phyloP scores from a whole-genome alignment of 2,113 vertebrate species.

The Paradisaea rubra region DNA sequence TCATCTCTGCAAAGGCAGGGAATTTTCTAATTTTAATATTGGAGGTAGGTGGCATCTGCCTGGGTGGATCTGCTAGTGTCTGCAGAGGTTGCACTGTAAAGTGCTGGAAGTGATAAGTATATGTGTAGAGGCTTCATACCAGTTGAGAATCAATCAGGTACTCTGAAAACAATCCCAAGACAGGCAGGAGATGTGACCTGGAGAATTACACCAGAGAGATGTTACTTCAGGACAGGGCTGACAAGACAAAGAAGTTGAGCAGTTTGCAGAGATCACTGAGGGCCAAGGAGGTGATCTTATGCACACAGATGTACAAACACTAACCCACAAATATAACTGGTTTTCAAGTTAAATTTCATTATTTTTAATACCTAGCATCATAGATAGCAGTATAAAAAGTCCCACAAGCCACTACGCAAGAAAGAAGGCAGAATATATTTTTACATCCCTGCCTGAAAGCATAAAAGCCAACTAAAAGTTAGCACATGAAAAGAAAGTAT shows the following conservation, averaged over 20 bases:
- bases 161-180: neutral
- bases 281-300: neutral
- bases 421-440: neutral
- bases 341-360: neutral
- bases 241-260: neutral
- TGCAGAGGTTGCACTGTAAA: neutral
- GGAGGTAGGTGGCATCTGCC: neutral
- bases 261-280: neutral
- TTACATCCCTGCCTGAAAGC: neutral
- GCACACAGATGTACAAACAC: neutral
- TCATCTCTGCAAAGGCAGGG: neutral
- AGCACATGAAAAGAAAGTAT: neutral
- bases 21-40: neutral
- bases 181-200: neutral
- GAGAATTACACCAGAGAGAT: neutral
- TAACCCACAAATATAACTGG: neutral
- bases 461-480: neutral
- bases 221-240: neutral
- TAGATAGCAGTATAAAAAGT: neutral
- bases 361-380: neutral
- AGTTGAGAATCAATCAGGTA: neutral
- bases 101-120: neutral
- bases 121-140: neutral
- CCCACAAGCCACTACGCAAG: neutral
- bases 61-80: neutral